Percentiles rank a stretch among this genome's conserved stretches.
These are phyloP conservation scores for Daphoenositta chrysoptera DNA, from an alignment of 2,113 vertebrate genomes.

Conservation along the genomic window DNA sequence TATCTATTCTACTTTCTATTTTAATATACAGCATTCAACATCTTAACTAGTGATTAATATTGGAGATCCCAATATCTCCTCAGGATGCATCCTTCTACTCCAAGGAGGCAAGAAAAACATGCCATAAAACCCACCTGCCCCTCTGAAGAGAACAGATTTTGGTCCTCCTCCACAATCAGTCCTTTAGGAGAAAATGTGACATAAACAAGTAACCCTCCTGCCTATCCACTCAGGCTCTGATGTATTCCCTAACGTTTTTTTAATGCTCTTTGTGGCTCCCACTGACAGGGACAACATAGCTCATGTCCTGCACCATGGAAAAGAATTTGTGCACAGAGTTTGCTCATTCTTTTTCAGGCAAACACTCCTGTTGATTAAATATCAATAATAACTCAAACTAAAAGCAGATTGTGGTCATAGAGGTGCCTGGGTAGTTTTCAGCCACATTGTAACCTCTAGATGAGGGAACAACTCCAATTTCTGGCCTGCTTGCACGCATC, in stretches of 20 bases:
- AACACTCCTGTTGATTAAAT: background rate
- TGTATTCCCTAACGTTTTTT: background rate
- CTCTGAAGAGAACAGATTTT: background rate
- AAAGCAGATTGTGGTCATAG: constrained; percentile 25
- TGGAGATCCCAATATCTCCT: background rate
- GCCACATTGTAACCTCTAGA: background rate
- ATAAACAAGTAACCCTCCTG: background rate
- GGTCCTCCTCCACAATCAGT: background rate
- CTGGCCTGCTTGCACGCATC: background rate
- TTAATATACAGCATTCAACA: background rate
- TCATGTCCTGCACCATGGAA: background rate
- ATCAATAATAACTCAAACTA: constrained; percentile 1
- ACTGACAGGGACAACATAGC: background rate
- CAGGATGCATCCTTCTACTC: background rate
- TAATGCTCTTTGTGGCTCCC: background rate
- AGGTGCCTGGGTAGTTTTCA: background rate
- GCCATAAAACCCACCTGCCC: background rate
- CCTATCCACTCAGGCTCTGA: no score
- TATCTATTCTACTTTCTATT: background rate
- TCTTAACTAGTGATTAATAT: background rate
- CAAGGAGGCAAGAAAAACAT: background rate
- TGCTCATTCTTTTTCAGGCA: background rate
- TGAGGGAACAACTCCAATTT: background rate
- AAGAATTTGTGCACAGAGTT: background rate
- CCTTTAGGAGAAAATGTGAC: background rate